A percentile compares a stretch with the other conserved stretches of the same genome.
These are phyloP conservation scores for Gymnogyps californianus DNA, from an alignment of 2,113 vertebrate genomes.

Conservation along the genomic window DNA sequence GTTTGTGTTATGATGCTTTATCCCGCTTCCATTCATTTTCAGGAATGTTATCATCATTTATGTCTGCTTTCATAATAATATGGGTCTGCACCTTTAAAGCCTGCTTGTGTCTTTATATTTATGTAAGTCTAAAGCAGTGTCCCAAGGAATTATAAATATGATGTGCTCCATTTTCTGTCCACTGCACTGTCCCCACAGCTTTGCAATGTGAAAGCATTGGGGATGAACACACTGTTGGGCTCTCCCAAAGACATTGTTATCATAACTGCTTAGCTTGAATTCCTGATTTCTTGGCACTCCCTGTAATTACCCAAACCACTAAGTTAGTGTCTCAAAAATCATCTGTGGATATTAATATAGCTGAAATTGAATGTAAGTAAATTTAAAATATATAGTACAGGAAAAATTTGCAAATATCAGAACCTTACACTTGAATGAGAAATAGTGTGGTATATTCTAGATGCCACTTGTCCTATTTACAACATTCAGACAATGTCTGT, in stretches of 20 bases:
- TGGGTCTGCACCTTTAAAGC: neutral
- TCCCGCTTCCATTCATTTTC: neutral
- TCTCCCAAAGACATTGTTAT: neutral
- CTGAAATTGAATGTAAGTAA: neutral
- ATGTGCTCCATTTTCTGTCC: neutral
- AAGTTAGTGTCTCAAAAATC: neutral
- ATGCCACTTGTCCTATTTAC: neutral
- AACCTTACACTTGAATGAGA: neutral
- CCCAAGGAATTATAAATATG: neutral
- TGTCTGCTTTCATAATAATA: neutral
- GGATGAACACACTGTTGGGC: neutral
- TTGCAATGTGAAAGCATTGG: neutral
- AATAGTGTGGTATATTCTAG: neutral
- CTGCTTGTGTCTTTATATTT: neutral
- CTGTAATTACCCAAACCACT: neutral
- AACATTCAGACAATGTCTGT: neutral
- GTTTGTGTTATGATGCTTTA: neutral
- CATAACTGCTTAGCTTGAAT: neutral
- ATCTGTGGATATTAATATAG: neutral
- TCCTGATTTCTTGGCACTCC: neutral
- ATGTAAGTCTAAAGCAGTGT: neutral
- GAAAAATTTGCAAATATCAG: neutral
- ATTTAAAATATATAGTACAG: rapidly evolving
- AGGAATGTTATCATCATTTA: neutral
- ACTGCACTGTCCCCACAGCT: neutral